Percentiles rank a stretch among this genome's conserved stretches.
Conservation (phyloP, 2,797 vertebrate genomes). For the Cetoscarus ocellatus region DNA sequence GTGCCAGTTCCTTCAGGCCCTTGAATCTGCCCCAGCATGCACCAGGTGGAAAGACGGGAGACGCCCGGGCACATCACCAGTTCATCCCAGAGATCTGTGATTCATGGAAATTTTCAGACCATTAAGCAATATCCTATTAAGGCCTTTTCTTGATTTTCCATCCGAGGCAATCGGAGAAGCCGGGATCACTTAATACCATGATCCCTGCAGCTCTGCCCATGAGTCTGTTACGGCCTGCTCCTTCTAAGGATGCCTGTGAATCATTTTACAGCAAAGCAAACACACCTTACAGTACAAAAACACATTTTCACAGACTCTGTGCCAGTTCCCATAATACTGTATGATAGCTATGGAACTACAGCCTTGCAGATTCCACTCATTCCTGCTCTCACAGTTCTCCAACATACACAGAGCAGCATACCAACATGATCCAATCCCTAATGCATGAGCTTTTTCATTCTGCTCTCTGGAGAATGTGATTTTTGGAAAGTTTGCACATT, state of each 20-base stretch:
- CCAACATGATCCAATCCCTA: conserved; percentile 40
- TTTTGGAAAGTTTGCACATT: conserved; percentile 36
- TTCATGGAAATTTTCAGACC: conserved; percentile 11
- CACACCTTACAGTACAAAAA: conserved; percentile 28
- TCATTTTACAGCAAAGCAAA: conserved; percentile 36
- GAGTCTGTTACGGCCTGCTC: conserved; percentile 2
- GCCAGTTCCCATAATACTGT: conserved; percentile 27
- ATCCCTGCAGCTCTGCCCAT: conserved; percentile 20
- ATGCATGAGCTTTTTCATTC: conserved; percentile 46
- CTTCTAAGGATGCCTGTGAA: conserved; percentile 18
- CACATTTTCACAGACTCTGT: conserved; percentile 3
- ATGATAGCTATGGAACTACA: conserved; percentile 19
- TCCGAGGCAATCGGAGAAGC: neutral
- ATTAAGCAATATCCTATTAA: conserved; percentile 14
- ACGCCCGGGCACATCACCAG: conserved; percentile 20
- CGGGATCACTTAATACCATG: conserved; percentile 16
- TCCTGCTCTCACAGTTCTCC: conserved; percentile 45
- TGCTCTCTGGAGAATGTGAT: conserved; percentile 33
- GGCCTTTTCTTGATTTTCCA: conserved; percentile 22
- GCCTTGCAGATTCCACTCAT: conserved; percentile 51
- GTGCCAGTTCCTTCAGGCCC: neutral
- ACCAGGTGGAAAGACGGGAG: conserved; percentile 7
- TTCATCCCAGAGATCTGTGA: neutral
- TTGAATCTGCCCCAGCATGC: conserved; percentile 10
- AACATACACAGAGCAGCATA: conserved; percentile 52